These are phyloP conservation scores for Syrmaticus mikado DNA, from an alignment of 2,113 vertebrate species.

Conservation along the genomic window DNA sequence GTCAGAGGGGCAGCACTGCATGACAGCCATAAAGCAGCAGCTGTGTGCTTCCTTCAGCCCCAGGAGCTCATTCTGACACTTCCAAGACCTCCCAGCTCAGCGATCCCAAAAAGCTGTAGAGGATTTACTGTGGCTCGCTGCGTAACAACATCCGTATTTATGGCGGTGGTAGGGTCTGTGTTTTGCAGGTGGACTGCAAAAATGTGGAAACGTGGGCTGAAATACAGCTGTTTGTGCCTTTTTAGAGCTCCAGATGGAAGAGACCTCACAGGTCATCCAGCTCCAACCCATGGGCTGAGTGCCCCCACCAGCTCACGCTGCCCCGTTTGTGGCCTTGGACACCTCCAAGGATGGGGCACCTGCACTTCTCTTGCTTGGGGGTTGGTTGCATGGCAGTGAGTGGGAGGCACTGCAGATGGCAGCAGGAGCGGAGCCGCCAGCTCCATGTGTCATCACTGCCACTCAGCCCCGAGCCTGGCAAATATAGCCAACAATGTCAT, in stretches of 20 bases:
- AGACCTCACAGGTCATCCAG: too few species aligned
- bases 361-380: too few species aligned
- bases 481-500: slow-evolving; percentile 43
- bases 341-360: not conserved
- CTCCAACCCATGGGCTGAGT: too few species aligned
- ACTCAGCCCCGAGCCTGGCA: slow-evolving; percentile 14
- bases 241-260: not conserved
- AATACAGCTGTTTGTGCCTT: not conserved
- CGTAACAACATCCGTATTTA: not conserved
- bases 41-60: not conserved
- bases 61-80: too few species aligned
- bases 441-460: slow-evolving; percentile 37
- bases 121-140: not conserved
- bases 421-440: slow-evolving; percentile 20
- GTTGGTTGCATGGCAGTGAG: not conserved
- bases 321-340: not conserved
- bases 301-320: too few species aligned
- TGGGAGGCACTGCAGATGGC: slow-evolving; percentile 67
- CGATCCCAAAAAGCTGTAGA: not conserved
- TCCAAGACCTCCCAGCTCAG: too few species aligned
- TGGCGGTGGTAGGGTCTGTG: not conserved
- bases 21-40: not conserved
- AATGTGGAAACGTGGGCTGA: not conserved
- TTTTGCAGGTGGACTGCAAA: slow-evolving; percentile 42
- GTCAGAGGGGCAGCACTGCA: not conserved